Percentiles rank a stretch among this genome's conserved stretches.
Conservation (phyloP, 2,888 invertebrate genomes). For the Palloptera scutellata region DNA sequence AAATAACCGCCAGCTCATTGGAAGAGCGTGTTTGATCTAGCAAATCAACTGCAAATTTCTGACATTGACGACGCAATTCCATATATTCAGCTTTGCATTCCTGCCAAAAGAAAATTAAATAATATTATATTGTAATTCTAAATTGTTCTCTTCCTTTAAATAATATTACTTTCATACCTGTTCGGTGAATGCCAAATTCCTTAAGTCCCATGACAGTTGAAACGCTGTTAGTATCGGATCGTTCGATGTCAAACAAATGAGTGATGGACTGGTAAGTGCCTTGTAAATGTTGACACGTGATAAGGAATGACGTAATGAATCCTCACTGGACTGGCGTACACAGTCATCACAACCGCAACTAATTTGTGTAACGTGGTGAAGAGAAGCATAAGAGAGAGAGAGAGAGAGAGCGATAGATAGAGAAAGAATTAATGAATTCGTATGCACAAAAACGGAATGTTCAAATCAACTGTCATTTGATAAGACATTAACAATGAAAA, state of each 20-base stretch:
- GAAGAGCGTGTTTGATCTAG: conserved; percentile 92
- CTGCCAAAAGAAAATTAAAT: conserved; percentile 53
- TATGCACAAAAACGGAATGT: too few species aligned
- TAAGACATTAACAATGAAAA: too few species aligned
- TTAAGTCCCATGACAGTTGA: conserved; percentile 92
- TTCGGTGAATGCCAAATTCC: conserved; percentile 88
- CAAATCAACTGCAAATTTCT: conserved; percentile 90
- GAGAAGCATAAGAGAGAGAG: too few species aligned
- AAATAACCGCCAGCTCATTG: conserved; percentile 89
- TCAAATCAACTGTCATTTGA: too few species aligned
- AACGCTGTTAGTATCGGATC: conserved; percentile 95
- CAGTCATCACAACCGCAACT: conserved; percentile 90
- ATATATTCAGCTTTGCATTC: conserved; percentile 93
- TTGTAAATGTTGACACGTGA: conserved; percentile 92
- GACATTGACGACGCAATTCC: conserved; percentile 83
- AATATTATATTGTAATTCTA: too few species aligned
- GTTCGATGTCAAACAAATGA: conserved; percentile 89
- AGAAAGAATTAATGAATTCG: too few species aligned
- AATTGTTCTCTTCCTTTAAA: background rate
- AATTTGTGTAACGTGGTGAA: background rate
- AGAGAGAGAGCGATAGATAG: too few species aligned
- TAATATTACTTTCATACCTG: conserved; percentile 65
- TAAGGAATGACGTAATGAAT: conserved; percentile 82
- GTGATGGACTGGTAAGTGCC: conserved; percentile 90
- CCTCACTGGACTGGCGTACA: conserved; percentile 75